phyloP scores from a whole-genome alignment of 2,113 vertebrate genomes.

The Camelus dromedarius region DNA sequence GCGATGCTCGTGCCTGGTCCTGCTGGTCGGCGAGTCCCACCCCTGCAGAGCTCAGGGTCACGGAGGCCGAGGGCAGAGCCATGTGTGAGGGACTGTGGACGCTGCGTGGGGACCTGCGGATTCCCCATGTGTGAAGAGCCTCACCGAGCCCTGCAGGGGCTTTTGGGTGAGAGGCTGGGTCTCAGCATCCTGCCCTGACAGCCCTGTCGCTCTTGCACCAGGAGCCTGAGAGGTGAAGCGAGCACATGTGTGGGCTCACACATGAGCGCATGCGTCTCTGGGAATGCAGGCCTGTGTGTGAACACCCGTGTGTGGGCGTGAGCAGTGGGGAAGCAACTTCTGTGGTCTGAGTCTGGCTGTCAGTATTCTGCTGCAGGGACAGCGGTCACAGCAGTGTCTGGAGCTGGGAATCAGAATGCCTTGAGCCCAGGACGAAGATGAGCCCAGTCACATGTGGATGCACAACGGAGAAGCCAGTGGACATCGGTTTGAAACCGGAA shows the following conservation, averaged over 20 bases:
- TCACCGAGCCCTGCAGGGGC: background rate
- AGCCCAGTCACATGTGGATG: background rate
- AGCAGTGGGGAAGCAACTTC: background rate
- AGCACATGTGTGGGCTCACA: too few relatives aligned
- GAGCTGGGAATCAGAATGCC: background rate
- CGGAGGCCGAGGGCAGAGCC: background rate
- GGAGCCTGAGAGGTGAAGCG: background rate
- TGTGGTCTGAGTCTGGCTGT: too few relatives aligned
- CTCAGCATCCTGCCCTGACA: too few relatives aligned
- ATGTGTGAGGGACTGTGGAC: background rate
- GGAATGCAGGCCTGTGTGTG: too few relatives aligned
- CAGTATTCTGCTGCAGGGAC: too few relatives aligned
- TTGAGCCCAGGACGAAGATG: background rate
- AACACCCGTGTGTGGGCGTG: background rate
- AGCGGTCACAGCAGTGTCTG: background rate
- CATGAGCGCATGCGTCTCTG: too few relatives aligned
- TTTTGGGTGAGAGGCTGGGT: background rate
- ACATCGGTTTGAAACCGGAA: background rate
- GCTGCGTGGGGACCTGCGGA: background rate
- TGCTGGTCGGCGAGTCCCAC: background rate
- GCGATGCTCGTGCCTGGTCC: background rate
- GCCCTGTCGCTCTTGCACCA: background rate
- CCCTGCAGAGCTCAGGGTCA: too few relatives aligned
- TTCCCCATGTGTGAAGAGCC: background rate
- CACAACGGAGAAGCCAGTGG: fast-evolving